Conservation (phyloP, 2,888 invertebrate species). For the Sphaeridia pumilis region DNA sequence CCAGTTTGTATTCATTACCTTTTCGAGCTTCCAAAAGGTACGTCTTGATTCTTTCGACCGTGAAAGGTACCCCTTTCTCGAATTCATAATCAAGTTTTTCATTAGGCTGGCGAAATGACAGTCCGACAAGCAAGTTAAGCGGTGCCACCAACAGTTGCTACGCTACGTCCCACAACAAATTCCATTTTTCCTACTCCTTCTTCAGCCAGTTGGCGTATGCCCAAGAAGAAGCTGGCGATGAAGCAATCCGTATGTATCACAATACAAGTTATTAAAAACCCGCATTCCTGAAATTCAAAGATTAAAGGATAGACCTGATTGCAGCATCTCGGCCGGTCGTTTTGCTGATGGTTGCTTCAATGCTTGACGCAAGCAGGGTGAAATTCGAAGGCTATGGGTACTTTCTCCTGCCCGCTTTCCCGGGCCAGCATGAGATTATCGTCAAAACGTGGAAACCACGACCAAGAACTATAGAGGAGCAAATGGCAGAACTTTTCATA, state of each 20-base stretch:
- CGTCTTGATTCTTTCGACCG: background rate
- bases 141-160: constrained; percentile 32
- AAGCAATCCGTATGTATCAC: constrained; percentile 17
- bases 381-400: constrained; percentile 33
- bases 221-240: constrained; percentile 21
- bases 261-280: background rate
- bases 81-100: background rate
- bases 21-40: constrained; percentile 30
- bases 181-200: constrained; percentile 32
- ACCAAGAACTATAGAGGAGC: constrained; percentile 21
- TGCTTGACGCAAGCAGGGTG: constrained; percentile 21
- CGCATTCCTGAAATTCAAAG: background rate
- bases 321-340: constrained; percentile 25
- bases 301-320: background rate
- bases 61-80: background rate
- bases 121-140: constrained; percentile 19
- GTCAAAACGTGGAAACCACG: constrained; percentile 29
- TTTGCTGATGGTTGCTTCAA: constrained; percentile 24
- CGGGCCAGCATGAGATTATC: constrained; percentile 25
- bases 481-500: constrained; percentile 28
- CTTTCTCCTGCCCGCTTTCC: constrained; percentile 22
- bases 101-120: constrained; percentile 32
- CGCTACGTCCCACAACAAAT: constrained; percentile 17
- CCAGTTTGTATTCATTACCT: constrained; percentile 30
- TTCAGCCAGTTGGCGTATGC: constrained; percentile 27